Percentiles rank a stretch among this genome's conserved stretches.
phyloP scores from a whole-genome alignment of 2,797 vertebrate species.

The Dryobates pubescens region DNA sequence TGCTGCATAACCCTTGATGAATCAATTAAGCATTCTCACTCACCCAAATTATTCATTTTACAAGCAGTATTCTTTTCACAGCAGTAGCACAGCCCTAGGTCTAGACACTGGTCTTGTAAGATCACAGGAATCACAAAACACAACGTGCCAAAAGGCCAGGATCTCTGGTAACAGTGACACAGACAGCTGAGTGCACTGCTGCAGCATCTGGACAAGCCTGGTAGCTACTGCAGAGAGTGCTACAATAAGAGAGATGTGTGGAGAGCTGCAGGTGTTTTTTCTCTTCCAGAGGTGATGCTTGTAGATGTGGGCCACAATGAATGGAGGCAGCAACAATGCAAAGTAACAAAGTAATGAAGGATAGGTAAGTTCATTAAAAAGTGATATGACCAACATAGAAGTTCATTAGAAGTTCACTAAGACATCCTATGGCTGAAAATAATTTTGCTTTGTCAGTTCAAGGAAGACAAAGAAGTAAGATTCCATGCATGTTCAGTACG shows the following conservation, averaged over 20 bases:
- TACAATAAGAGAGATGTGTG: neutral
- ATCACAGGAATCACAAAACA: neutral
- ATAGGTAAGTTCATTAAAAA: neutral
- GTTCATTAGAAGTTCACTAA: neutral
- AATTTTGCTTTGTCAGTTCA: neutral
- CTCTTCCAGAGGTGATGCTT: neutral
- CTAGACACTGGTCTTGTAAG: neutral
- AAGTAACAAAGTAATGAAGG: neutral
- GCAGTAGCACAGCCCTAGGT: neutral
- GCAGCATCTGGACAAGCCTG: neutral
- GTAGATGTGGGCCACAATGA: neutral
- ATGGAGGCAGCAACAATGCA: neutral
- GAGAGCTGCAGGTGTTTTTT: neutral
- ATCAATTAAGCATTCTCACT: neutral
- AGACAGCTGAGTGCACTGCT: neutral
- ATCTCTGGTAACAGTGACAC: neutral
- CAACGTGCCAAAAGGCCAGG: neutral
- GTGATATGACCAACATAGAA: neutral
- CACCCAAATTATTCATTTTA: neutral
- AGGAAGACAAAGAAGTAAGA: neutral
- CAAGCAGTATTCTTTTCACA: neutral
- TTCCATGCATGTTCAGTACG: neutral
- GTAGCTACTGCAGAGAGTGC: neutral
- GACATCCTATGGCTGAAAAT: neutral
- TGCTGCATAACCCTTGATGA: neutral